Evolutionary conservation across 2,113 vertebrate genomes (phyloP).

Genomic region (Seriola dumerili): DNA sequence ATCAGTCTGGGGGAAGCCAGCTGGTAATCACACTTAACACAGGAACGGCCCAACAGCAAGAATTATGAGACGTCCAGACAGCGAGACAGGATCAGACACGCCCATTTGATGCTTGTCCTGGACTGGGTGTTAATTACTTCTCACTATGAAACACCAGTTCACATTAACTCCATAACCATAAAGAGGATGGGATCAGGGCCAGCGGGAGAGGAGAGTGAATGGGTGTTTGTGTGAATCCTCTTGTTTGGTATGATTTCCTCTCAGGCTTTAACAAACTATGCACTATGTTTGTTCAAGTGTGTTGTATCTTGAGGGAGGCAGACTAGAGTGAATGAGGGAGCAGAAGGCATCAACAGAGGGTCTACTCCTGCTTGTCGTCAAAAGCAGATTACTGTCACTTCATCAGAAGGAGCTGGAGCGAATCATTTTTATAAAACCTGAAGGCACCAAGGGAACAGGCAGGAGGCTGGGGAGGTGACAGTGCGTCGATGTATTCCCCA

Average conservation of each 20-base stretch:
- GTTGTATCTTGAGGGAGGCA: constrained; percentile 41
- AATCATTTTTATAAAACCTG: constrained; percentile 67
- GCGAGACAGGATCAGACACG: constrained; percentile 57
- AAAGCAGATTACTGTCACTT: constrained; percentile 74
- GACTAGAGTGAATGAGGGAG: constrained; percentile 33
- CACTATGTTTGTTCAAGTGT: constrained; percentile 49
- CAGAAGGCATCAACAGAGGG: constrained; percentile 48
- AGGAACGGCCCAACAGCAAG: constrained; percentile 55
- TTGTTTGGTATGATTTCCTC: constrained; percentile 24
- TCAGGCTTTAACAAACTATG: constrained; percentile 38
- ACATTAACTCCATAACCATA: constrained; percentile 65
- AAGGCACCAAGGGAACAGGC: constrained; percentile 47
- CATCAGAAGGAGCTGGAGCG: constrained; percentile 69
- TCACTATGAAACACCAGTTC: constrained; percentile 70
- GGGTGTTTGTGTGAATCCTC: constrained; percentile 24
- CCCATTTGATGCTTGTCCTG: constrained; percentile 60
- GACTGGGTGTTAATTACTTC: constrained; percentile 77
- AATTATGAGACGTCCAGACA: constrained; percentile 52
- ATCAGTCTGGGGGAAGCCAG: constrained; percentile 75
- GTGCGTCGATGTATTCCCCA: constrained; percentile 58
- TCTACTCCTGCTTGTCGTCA: constrained; percentile 60
- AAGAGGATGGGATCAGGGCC: constrained; percentile 53
- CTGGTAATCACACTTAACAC: constrained; percentile 79
- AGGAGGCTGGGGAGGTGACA: constrained; percentile 58
- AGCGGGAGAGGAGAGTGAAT: constrained; percentile 26